Evolutionary conservation across 2,888 invertebrate genomes (phyloP).

Genomic region (Cryptophagus acutangulus): DNA sequence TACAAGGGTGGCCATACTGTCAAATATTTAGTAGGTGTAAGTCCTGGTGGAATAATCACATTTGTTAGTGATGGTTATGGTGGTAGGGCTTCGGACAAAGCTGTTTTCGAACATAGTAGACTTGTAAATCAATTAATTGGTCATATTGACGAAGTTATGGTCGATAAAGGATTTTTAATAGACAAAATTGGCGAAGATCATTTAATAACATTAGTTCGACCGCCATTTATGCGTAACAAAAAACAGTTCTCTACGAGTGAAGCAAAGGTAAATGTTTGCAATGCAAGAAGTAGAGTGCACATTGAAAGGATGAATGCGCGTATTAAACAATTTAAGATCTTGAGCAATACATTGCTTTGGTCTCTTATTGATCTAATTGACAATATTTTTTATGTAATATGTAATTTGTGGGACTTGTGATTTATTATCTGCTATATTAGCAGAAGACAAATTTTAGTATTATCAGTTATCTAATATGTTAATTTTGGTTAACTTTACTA

Average conservation of each 20-base stretch:
- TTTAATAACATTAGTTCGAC: constrained; percentile 17
- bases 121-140: not conserved
- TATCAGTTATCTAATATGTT: too few species aligned
- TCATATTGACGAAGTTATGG: constrained; percentile 2
- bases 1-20: constrained; percentile 26
- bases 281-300: constrained; percentile 20
- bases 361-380: not conserved
- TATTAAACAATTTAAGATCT: constrained; percentile 8
- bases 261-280: constrained; percentile 1
- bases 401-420: not conserved
- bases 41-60: constrained; percentile 27
- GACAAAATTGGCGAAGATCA: not conserved
- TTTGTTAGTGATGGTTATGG: constrained; percentile 28
- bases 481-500: too few species aligned
- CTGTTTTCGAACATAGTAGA: constrained; percentile 19
- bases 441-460: constrained; percentile 7
- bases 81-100: constrained; percentile 28
- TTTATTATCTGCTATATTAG: not conserved
- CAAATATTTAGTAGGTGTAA: constrained; percentile 29
- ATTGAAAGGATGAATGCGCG: constrained; percentile 13
- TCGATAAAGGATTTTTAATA: constrained; percentile 3
- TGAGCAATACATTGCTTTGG: constrained; percentile 3
- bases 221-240: constrained; percentile 20
- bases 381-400: constrained; percentile 1
- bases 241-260: constrained; percentile 15